A percentile compares a stretch with the other conserved stretches of the same genome.
Conservation (phyloP, 2,113 vertebrate species). For the Procavia capensis region DNA sequence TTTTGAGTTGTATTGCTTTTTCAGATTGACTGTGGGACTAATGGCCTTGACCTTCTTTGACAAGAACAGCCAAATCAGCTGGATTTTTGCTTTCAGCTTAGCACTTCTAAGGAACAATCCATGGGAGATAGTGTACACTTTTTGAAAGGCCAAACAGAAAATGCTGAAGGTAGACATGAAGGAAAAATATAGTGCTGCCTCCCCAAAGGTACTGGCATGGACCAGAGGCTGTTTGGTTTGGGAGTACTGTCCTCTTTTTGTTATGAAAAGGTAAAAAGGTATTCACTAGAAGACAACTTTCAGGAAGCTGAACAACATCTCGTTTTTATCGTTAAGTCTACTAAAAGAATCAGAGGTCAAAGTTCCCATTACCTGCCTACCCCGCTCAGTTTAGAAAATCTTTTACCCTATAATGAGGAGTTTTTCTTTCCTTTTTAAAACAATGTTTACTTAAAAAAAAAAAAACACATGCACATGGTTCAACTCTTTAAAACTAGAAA, state of each 20-base stretch:
- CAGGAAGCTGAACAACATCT: conserved; percentile 21
- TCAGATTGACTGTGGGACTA: conserved; percentile 2
- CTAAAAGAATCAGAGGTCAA: neutral
- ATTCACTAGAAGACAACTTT: conserved; percentile 31
- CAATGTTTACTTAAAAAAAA: neutral
- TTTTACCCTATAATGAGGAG: neutral
- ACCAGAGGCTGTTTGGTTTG: neutral
- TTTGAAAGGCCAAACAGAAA: conserved; percentile 21
- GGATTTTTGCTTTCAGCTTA: neutral
- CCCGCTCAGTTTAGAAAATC: neutral
- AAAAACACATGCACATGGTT: neutral
- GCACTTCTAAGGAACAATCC: neutral
- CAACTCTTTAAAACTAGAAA: neutral
- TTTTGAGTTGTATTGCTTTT: conserved; percentile 40
- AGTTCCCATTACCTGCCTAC: neutral
- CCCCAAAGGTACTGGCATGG: neutral
- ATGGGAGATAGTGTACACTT: neutral
- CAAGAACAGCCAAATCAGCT: neutral
- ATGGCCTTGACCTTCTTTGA: conserved; percentile 14
- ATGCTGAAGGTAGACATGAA: neutral
- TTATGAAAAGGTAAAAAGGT: conserved; percentile 16
- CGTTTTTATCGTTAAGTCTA: conserved; percentile 30
- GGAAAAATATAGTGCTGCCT: neutral
- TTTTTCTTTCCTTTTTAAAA: neutral
- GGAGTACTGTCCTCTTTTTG: neutral